Conservation (phyloP, 2,113 vertebrate genomes). For the Anhinga anhinga region DNA sequence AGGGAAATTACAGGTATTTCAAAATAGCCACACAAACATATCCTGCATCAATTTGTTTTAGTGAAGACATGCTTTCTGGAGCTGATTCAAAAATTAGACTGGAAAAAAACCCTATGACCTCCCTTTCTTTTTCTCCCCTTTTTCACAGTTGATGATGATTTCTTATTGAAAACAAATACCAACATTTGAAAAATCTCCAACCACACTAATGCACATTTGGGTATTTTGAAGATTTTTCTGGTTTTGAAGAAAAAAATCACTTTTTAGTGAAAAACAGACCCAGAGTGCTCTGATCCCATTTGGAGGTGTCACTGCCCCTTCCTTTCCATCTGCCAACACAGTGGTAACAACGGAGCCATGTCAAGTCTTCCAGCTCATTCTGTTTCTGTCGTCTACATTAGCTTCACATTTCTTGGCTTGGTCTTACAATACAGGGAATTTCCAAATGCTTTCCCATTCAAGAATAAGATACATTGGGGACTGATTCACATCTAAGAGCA, state of each 20-base stretch:
- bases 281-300: not conserved
- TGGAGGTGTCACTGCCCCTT: not conserved
- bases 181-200: not conserved
- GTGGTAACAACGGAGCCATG: not conserved
- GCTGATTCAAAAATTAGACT: not conserved
- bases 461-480: not conserved
- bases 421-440: not conserved
- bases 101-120: not conserved
- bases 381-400: not conserved
- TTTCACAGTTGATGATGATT: not conserved
- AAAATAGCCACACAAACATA: constrained; percentile 29
- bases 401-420: not conserved
- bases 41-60: constrained; percentile 6
- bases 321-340: not conserved
- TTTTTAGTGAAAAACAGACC: not conserved
- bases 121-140: not conserved
- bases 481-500: constrained; percentile 11
- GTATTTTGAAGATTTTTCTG: not conserved
- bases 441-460: not conserved
- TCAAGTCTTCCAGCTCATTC: not conserved
- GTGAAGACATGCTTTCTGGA: not conserved
- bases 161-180: not conserved
- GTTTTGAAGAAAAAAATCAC: not conserved
- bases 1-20: constrained; percentile 47
- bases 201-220: not conserved